Base-by-base conservation (phyloP, 2,113 vertebrate species). In the Gallinago paraguaiae region DNA sequence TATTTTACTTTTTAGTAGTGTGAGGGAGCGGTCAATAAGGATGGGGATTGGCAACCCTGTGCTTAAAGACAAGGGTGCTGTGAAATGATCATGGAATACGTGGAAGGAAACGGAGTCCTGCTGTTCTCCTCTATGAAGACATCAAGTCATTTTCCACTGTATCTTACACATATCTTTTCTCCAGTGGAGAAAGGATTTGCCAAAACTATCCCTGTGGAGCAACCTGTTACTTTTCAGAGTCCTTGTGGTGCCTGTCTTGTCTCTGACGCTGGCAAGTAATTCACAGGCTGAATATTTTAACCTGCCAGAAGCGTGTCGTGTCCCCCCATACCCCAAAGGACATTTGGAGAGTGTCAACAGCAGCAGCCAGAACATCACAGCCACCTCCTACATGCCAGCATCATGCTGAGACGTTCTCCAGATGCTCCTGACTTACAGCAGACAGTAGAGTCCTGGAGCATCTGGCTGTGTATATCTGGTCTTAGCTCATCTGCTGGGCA, bases 301-400 rank as follows among this genome's bases (percentile, higher is more conserved):
- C 45, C 35, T 76, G 35, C 20, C 20, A 60, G 31, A 43, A 50
- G 25, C 2, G 10, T 70, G n/a, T 41, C 6, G 3, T 24, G 78
- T 12, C 9, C 12, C 14, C 54, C 7, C 31, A 20, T 18, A 19
- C 18, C 19, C 35, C 8, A n/a, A 46, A 27, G 50, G 63, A 35
- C 51, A 41, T 33, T 24, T 18, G 7, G 37, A 22, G 39, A 39
- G 68, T 45, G 35, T 76, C 60, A 78, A 9, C 1, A 17, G 39
- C 60, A 59, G 37, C 13, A 27, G 31, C 17, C 46, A 76, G 72
- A 35, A 31, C 35, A n/a, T 37, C 87, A 28, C 20, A 35, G 27
- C 12, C 39, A 48, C 50, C 27, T 65, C 60, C 50, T 18, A 2
- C 0, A 0, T 23, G 39, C 25, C 63, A 39, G 33, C 15, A 23